Percentiles rank a stretch among this genome's conserved stretches.
Conservation (phyloP, 2,797 vertebrate species). For the Esox lucius region DNA sequence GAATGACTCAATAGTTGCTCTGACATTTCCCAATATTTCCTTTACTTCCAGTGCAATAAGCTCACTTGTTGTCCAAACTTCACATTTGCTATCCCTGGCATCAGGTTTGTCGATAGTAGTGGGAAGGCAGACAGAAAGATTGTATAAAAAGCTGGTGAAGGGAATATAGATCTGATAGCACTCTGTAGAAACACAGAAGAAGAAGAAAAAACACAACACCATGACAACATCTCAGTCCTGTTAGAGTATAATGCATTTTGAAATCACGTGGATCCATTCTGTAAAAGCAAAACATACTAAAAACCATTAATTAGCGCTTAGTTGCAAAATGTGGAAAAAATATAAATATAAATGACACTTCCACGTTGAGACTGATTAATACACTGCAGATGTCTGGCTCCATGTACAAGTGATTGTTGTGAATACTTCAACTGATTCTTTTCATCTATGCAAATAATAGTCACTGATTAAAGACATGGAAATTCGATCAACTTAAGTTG, state of each 20-base stretch:
- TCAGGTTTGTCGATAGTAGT: neutral
- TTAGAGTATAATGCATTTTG: neutral
- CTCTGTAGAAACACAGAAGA: neutral
- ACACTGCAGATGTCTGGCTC: neutral
- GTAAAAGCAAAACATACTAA: neutral
- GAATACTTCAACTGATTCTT: neutral
- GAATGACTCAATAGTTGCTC: neutral
- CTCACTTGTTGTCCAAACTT: neutral
- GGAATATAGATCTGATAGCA: neutral
- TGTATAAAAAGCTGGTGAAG: neutral
- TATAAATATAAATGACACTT: neutral
- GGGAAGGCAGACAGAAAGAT: neutral
- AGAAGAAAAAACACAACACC: neutral
- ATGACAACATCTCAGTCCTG: neutral
- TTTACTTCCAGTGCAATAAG: neutral
- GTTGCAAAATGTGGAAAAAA: neutral
- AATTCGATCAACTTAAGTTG: neutral
- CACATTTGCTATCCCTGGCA: neutral
- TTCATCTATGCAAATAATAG: neutral
- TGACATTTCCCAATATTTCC: neutral
- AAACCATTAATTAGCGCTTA: neutral
- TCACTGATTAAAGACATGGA: neutral
- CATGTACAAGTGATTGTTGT: neutral
- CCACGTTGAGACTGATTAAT: neutral
- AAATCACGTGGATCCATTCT: neutral